Evolutionary conservation across 1,140 invertebrate species (phyloP).

Genomic region (Laupala kohalensis): DNA sequence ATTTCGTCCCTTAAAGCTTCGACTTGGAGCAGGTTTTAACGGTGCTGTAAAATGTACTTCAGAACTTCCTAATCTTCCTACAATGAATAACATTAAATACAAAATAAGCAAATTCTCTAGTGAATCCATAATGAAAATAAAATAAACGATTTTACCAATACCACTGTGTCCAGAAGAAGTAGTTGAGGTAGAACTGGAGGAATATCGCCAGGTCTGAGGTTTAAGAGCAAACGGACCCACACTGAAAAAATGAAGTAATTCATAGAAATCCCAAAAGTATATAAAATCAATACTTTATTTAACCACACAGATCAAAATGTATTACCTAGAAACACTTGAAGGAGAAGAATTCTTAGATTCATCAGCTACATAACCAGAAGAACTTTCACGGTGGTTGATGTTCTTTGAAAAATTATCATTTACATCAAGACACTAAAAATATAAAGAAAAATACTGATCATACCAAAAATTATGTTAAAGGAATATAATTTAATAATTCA

Average conservation of each 20-base stretch:
- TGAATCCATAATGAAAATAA: not conserved
- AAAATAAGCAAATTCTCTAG: too few species aligned
- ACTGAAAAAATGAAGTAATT: not conserved
- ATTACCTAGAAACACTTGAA: not conserved
- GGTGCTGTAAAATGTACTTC: not conserved
- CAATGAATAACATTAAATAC: too few species aligned
- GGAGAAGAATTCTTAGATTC: not conserved
- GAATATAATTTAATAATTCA: too few species aligned
- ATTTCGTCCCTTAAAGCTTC: not conserved
- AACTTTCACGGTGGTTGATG: not conserved
- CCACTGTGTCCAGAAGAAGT: not conserved
- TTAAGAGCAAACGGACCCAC: not conserved
- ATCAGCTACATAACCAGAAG: not conserved
- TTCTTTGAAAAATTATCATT: not conserved
- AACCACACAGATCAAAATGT: too few species aligned
- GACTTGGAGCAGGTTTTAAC: not conserved
- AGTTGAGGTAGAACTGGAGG: not conserved
- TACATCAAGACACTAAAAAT: not conserved
- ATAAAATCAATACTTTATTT: not conserved
- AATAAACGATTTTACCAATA: too few species aligned
- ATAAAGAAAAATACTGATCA: too few species aligned
- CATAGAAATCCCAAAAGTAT: not conserved
- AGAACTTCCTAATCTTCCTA: not conserved
- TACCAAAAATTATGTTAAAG: too few species aligned
- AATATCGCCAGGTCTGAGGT: not conserved